Conservation (phyloP, 2,113 vertebrate species). For the Anthoscopus minutus region DNA sequence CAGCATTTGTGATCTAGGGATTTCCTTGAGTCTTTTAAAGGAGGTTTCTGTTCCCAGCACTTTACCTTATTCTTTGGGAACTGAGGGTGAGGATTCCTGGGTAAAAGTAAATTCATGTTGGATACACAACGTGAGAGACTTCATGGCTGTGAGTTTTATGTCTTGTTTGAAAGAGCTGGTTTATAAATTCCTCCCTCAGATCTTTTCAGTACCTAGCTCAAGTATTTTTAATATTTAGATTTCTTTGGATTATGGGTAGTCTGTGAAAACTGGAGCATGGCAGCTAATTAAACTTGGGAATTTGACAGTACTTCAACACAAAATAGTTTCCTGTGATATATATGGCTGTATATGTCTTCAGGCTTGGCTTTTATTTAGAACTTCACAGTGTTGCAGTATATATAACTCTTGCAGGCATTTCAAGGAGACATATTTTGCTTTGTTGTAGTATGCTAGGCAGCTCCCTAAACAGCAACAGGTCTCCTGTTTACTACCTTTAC, state of each 20-base stretch:
- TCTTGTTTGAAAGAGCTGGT: background rate
- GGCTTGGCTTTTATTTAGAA: background rate
- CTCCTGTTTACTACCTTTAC: background rate
- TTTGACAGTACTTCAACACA: background rate
- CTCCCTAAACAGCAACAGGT: background rate
- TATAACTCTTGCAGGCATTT: background rate
- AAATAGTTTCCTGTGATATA: background rate
- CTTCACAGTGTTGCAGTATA: background rate
- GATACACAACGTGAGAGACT: background rate
- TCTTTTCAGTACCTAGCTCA: background rate
- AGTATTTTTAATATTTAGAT: background rate
- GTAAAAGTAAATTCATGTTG: background rate
- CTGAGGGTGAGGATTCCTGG: rapidly evolving
- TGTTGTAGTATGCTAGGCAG: background rate
- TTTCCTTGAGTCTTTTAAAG: background rate
- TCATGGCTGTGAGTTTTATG: background rate
- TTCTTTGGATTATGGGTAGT: background rate
- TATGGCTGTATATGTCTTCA: background rate
- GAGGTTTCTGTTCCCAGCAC: background rate
- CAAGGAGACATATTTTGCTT: background rate
- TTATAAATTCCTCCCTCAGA: background rate
- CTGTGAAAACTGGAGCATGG: background rate
- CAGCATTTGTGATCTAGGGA: background rate
- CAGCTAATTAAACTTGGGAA: background rate
- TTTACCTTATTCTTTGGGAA: background rate